phyloP scores from a whole-genome alignment of 2,797 vertebrate species.

The Babyrousa celebensis region DNA sequence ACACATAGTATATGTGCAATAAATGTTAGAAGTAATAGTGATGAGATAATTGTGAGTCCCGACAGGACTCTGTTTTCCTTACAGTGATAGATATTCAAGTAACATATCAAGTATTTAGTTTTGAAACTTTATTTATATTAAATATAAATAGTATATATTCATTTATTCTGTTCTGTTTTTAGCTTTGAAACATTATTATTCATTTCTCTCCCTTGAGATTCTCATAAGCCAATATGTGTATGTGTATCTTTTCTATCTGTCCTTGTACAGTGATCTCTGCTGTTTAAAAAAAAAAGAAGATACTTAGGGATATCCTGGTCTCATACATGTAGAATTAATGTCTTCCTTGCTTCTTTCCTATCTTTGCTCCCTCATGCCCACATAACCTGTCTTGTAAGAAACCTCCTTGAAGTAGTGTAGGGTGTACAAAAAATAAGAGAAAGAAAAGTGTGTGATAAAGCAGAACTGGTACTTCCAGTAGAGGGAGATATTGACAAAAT shows the following conservation, averaged over 20 bases:
- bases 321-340: constrained; percentile 25
- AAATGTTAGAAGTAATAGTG: background rate
- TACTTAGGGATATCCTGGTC: background rate
- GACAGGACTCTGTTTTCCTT: background rate
- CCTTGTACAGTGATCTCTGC: background rate
- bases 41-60: background rate
- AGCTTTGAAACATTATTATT: constrained; percentile 47
- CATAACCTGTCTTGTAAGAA: background rate
- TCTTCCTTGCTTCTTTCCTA: background rate
- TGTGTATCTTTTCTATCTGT: constrained; percentile 55
- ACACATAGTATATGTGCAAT: background rate
- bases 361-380: background rate
- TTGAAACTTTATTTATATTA: constrained; percentile 32
- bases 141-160: background rate
- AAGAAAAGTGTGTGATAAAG: background rate
- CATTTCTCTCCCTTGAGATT: constrained; percentile 34
- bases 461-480: constrained; percentile 62
- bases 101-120: constrained; percentile 30
- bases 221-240: background rate
- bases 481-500: constrained; percentile 74
- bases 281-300: background rate
- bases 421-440: background rate
- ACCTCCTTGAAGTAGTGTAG: background rate
- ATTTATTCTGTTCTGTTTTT: constrained; percentile 58
- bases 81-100: constrained; percentile 4